These are phyloP conservation scores for Sympetrum striolatum DNA, from an alignment of 2,888 invertebrate species.

Conservation along the genomic window DNA sequence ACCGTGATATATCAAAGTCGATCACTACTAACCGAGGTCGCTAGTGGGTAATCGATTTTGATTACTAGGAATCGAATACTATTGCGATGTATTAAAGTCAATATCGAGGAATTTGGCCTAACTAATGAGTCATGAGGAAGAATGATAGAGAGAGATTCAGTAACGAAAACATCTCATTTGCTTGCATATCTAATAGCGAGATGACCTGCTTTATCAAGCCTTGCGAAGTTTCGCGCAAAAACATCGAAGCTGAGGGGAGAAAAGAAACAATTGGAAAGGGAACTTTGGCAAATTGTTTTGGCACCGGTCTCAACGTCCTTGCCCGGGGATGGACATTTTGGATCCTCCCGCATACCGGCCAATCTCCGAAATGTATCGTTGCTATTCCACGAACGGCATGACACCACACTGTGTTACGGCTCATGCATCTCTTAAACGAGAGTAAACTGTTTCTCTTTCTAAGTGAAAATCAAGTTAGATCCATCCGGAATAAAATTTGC, in stretches of 20 bases:
- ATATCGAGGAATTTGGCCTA: neutral
- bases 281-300: neutral
- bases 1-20: no score
- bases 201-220: neutral
- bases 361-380: no score
- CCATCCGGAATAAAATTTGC: no score
- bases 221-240: neutral
- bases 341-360: neutral
- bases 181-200: neutral
- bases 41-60: no score
- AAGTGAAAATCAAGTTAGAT: no score
- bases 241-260: neutral
- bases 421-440: no score
- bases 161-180: neutral
- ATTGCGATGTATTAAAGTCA: neutral
- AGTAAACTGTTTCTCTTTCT: no score
- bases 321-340: neutral
- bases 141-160: no score
- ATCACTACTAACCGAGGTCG: no score
- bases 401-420: no score
- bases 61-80: neutral
- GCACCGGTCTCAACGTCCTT: neutral
- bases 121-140: neutral
- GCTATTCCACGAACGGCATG: no score
- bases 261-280: neutral